Percentiles rank a stretch among this genome's conserved stretches.
These are phyloP conservation scores for Ichneumon xanthorius DNA, from an alignment of 2,888 invertebrate genomes.

Conservation along the genomic window DNA sequence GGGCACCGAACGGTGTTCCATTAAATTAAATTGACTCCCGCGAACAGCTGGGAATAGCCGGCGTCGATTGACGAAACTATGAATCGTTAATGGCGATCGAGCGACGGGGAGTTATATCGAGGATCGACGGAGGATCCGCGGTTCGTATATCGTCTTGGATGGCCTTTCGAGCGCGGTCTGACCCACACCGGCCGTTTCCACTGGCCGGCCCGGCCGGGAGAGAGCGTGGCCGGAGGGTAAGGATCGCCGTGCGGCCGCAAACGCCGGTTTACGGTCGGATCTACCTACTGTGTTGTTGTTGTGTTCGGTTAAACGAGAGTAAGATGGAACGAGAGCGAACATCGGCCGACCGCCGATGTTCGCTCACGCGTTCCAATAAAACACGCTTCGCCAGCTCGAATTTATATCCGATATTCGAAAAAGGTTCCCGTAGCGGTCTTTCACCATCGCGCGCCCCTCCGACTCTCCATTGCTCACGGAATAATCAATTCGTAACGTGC, in stretches of 20 bases:
- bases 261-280: constrained; percentile 38
- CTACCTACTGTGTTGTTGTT: constrained; percentile 47
- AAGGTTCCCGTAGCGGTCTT: background rate
- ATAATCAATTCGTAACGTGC: constrained; percentile 20
- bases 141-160: background rate
- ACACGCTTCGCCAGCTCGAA: constrained; percentile 51
- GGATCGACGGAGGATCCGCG: background rate
- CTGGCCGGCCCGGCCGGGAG: constrained; percentile 33
- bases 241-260: constrained; percentile 22
- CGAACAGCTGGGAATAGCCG: background rate
- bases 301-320: constrained; percentile 42
- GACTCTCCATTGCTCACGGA: constrained; percentile 29
- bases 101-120: background rate
- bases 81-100: constrained; percentile 9
- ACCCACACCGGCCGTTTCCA: constrained; percentile 17
- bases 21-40: too few species aligned
- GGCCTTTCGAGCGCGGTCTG: constrained; percentile 10
- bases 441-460: constrained; percentile 23
- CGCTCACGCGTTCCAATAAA: constrained; percentile 50
- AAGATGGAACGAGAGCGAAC: constrained; percentile 21
- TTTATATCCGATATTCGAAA: constrained; percentile 40
- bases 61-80: constrained; percentile 6
- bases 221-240: constrained; percentile 38
- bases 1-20: too few species aligned
- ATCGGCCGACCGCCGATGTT: constrained; percentile 20